Conservation (phyloP, 2,113 vertebrate genomes). For the Mesembrinibis cayennensis region DNA sequence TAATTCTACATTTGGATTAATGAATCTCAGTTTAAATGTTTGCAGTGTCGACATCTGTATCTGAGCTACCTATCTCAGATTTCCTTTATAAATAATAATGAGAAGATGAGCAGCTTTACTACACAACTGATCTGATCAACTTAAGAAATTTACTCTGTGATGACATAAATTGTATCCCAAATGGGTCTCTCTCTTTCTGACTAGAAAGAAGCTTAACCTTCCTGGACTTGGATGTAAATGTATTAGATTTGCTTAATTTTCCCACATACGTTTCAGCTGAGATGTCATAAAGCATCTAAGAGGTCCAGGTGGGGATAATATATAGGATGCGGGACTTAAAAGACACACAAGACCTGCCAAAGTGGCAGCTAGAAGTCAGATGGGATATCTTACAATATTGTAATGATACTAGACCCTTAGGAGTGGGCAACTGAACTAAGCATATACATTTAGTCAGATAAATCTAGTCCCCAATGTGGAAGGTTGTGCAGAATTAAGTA, state of each 20-base stretch:
- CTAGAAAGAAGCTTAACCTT: background rate
- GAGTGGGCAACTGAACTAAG: background rate
- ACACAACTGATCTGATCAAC: background rate
- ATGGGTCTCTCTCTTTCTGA: fast-evolving
- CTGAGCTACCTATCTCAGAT: background rate
- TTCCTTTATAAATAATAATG: background rate
- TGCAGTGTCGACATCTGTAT: background rate
- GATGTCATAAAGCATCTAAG: background rate
- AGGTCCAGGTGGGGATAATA: background rate
- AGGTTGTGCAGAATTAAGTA: background rate
- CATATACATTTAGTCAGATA: background rate
- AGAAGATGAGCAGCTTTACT: background rate
- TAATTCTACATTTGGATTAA: background rate
- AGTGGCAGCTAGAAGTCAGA: background rate
- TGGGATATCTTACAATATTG: background rate
- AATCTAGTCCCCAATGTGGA: background rate
- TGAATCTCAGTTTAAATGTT: background rate
- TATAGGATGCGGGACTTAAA: background rate
- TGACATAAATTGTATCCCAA: background rate
- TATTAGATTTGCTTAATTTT: background rate
- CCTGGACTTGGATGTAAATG: fast-evolving
- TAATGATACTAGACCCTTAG: fast-evolving
- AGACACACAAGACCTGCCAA: background rate
- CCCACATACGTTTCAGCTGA: background rate
- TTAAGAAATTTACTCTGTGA: background rate